These are phyloP conservation scores for Pristionchus entomophagus DNA, from an alignment of 2,888 invertebrate genomes.

Conservation along the genomic window DNA sequence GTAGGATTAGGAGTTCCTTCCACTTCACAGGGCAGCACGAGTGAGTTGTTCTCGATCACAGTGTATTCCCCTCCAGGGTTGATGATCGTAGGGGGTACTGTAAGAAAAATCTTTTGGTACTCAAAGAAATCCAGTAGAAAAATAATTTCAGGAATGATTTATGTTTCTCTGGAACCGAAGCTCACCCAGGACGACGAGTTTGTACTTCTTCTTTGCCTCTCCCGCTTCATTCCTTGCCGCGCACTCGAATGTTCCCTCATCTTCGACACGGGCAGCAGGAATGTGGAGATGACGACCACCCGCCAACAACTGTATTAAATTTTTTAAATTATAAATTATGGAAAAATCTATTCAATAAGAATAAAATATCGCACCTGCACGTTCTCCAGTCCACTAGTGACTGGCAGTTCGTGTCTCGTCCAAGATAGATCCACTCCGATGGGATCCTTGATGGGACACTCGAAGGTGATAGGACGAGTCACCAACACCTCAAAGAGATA, in stretches of 20 bases:
- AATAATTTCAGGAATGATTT: too few relatives aligned
- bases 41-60: conserved; percentile 77
- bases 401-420: conserved; percentile 63
- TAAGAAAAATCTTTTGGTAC: too few relatives aligned
- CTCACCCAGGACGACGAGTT: conserved; percentile 78
- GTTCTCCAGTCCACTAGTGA: conserved; percentile 56
- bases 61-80: conserved; percentile 71
- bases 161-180: too few relatives aligned
- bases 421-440: conserved; percentile 59
- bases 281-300: conserved; percentile 72
- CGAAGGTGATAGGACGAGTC: conserved; percentile 74
- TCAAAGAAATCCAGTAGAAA: conserved; percentile 20
- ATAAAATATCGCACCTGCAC: conserved; percentile 51
- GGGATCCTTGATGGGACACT: conserved; percentile 75
- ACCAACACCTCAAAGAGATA: conserved; percentile 63
- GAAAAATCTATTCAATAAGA: too few relatives aligned
- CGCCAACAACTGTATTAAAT: conserved; percentile 52
- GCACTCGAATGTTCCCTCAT: conserved; percentile 82
- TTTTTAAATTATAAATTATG: neutral
- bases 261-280: conserved; percentile 80
- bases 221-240: conserved; percentile 80
- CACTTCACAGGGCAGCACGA: conserved; percentile 78
- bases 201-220: conserved; percentile 63
- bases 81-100: conserved; percentile 77
- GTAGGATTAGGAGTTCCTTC: conserved; percentile 78